phyloP scores from a whole-genome alignment of 2,797 vertebrate genomes.

The Sciurus carolinensis region DNA sequence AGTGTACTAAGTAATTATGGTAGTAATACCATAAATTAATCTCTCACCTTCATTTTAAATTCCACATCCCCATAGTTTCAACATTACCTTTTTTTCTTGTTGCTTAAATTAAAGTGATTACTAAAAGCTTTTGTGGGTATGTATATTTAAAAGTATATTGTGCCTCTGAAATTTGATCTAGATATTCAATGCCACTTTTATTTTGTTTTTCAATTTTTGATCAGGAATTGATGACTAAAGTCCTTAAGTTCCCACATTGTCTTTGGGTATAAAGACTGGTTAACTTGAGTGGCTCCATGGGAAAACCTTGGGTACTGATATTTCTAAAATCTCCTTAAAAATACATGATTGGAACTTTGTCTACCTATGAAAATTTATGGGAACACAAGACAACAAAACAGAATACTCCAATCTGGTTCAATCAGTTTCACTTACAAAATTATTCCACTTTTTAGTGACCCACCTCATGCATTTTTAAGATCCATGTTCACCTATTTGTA shows the following conservation, averaged over 20 bases:
- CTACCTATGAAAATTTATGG: neutral
- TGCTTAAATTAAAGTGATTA: neutral
- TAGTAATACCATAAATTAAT: neutral
- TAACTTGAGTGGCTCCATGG: neutral
- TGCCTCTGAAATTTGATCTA: neutral
- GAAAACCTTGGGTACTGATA: neutral
- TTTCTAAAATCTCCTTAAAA: neutral
- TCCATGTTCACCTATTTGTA: neutral
- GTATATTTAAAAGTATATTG: neutral
- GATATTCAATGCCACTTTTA: neutral
- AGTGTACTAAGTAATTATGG: neutral
- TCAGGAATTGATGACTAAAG: neutral
- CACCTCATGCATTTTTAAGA: neutral
- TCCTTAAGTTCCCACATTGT: neutral
- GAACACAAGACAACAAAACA: neutral
- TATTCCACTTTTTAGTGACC: neutral
- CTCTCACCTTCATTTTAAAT: neutral
- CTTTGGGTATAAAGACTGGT: neutral
- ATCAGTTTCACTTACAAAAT: neutral
- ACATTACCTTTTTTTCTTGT: neutral
- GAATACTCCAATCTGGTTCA: neutral
- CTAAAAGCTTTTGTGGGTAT: neutral
- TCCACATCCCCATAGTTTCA: neutral
- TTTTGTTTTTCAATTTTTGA: conserved; percentile 5
- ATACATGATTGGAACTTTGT: neutral